Evolutionary conservation across 2,888 invertebrate species (phyloP), one percentile per base, ranked within the genome.

Genomic region (Chloroclysta siterata): DNA sequence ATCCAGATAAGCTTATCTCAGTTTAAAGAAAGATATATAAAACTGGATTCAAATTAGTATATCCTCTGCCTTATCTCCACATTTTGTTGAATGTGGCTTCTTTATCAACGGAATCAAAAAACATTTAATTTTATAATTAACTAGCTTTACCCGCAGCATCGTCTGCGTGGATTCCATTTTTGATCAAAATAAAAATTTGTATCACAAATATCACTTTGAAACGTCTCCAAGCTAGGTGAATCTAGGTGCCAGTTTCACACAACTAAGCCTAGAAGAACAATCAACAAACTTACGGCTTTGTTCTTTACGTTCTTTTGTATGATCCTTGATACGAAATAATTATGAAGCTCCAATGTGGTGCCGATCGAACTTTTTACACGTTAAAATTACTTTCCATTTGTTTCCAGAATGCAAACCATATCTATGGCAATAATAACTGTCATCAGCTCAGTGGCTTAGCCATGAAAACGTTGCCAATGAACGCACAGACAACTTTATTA

Each of bases 31-130:
- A 84, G 76, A 83, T 82, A 82, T 78, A 83, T 80, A 74, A 79
- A 80, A 78, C 79, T 82, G 77, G 78, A 78, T 82, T 83, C 77
- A 76, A 87, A 89, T 89, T 87, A 88, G 87, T 86, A 82, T 84
- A 86, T 84, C 82, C 83, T 81, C 73, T 74, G 70, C 72, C 72
- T 81, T 87, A 88, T 89, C 86, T 85, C 72, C 73, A 74, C 78
- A 80, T 77, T 86, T 83, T 85, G 81, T 85, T 84, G 84, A 83
- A 86, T 83, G 82, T 76, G 75, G 72, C 77, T 75, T 66, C 78
- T 85, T 87, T 88, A 88, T 88, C 87, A 87, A 83, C 75, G 72
- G 81, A 81, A 78, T 83, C 81, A 82, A 77, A 79, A 70, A 81
- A 81, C 76, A 80, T 84, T 83, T 46, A 46, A 46, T 46, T 46